phyloP scores from a whole-genome alignment of 2,888 invertebrate species.

The Linyphia triangularis region DNA sequence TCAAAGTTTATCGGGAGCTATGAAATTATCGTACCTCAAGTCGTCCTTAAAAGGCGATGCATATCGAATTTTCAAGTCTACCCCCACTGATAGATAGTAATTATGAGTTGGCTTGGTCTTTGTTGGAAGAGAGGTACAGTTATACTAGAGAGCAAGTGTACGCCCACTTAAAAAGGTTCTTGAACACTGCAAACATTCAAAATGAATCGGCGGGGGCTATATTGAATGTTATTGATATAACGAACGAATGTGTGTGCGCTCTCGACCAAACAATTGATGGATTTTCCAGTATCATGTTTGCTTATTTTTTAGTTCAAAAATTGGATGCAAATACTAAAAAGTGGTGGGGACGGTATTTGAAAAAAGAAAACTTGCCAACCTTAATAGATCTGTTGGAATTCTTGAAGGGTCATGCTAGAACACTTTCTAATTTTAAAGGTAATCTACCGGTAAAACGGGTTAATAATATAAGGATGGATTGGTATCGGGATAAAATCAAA shows the following conservation, averaged over 20 bases:
- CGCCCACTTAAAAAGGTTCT: slow-evolving; percentile 9
- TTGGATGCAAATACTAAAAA: neutral
- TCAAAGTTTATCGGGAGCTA: neutral
- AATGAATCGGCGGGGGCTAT: neutral
- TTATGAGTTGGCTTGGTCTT: slow-evolving; percentile 5
- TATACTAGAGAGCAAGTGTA: slow-evolving; percentile 8
- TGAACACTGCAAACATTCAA: neutral
- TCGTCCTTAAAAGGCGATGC: neutral
- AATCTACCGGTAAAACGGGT: neutral
- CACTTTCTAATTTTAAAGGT: neutral
- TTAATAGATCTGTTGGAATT: slow-evolving; percentile 14
- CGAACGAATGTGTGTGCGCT: neutral
- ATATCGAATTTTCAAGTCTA: neutral
- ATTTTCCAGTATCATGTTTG: neutral
- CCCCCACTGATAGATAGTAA: neutral
- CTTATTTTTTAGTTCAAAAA: neutral
- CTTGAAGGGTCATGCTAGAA: neutral
- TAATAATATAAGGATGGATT: neutral
- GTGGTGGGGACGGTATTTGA: neutral
- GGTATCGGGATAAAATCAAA: neutral
- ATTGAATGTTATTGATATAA: slow-evolving; percentile 1
- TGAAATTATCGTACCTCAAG: neutral
- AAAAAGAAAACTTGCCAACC: neutral
- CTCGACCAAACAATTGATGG: slow-evolving; percentile 21
- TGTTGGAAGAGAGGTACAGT: slow-evolving; percentile 19